A percentile compares a stretch with the other conserved stretches of the same genome.
These are phyloP conservation scores for Rhea americana DNA, from an alignment of 2,113 vertebrate species.

Conservation along the genomic window DNA sequence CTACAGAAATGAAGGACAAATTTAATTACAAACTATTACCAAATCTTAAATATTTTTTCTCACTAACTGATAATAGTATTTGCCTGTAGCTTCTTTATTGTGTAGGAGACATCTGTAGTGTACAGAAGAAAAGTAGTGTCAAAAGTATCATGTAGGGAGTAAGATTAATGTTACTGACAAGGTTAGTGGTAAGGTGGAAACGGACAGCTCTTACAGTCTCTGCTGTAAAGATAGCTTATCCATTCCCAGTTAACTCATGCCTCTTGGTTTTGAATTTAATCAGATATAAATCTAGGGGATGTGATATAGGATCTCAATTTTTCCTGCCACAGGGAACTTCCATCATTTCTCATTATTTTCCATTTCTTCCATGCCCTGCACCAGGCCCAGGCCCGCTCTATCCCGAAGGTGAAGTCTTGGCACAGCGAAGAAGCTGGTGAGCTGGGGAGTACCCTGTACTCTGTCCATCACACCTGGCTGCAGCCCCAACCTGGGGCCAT, in stretches of 20 bases:
- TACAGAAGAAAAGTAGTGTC: background rate
- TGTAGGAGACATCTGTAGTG: background rate
- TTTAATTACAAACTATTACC: background rate
- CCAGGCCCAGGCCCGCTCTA: background rate
- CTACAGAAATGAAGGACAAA: background rate
- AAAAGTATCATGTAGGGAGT: background rate
- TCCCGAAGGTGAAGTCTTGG: background rate
- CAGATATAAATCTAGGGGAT: background rate
- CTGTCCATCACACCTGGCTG: background rate
- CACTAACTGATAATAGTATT: background rate
- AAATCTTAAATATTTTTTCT: background rate
- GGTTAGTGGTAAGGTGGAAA: background rate
- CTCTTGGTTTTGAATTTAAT: background rate
- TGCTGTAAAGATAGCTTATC: background rate
- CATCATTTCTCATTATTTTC: background rate
- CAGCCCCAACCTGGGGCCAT: background rate
- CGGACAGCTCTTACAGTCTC: background rate
- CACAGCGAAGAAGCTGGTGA: background rate
- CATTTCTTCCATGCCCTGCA: background rate
- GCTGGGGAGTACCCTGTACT: accelerated
- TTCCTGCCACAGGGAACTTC: background rate
- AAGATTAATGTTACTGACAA: background rate
- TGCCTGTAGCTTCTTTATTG: background rate
- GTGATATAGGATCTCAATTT: background rate
- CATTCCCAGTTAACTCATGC: background rate